These are phyloP conservation scores for Polylopha cassiicola DNA, from an alignment of 2,888 invertebrate genomes.

Conservation along the genomic window DNA sequence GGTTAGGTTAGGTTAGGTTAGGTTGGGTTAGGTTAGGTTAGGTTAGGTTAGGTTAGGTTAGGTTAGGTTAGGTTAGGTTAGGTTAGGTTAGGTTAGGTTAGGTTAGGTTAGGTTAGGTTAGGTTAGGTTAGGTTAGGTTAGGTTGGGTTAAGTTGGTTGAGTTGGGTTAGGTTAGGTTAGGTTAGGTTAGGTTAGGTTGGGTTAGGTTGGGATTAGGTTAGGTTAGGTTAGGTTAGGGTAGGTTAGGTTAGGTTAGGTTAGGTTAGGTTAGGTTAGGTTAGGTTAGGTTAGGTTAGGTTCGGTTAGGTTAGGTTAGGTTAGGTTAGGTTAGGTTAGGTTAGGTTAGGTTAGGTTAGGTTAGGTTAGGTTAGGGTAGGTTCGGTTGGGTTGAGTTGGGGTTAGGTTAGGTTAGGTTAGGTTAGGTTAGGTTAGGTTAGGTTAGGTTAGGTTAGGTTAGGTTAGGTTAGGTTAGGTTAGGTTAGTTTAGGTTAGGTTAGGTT, in stretches of 20 bases:
- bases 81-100: constrained; percentile 9
- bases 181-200: constrained; percentile 12
- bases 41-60: constrained; percentile 11
- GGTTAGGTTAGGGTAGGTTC: constrained; percentile 17
- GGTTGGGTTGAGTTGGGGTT: constrained; percentile 1
- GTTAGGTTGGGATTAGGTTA: constrained; percentile 6
- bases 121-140: constrained; percentile 13
- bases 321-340: constrained; percentile 23
- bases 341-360: constrained; percentile 24
- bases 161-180: constrained; percentile 13
- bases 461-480: constrained; percentile 6
- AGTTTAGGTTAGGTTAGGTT: constrained; percentile 21
- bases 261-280: constrained; percentile 13
- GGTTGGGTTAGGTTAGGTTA: constrained; percentile 10
- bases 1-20: constrained; percentile 9
- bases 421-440: constrained; percentile 4
- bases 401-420: constrained; percentile 4
- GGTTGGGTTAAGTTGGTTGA: constrained; percentile 10
- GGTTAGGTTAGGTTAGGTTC: constrained; percentile 16
- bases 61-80: constrained; percentile 10
- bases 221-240: constrained; percentile 9
- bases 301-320: constrained; percentile 25
- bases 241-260: constrained; percentile 12
- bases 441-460: constrained; percentile 4
- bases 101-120: constrained; percentile 10